Conservation (phyloP, 30 jellyfish, hydroid and myxozoan species). For the Aurelia sp. region DNA sequence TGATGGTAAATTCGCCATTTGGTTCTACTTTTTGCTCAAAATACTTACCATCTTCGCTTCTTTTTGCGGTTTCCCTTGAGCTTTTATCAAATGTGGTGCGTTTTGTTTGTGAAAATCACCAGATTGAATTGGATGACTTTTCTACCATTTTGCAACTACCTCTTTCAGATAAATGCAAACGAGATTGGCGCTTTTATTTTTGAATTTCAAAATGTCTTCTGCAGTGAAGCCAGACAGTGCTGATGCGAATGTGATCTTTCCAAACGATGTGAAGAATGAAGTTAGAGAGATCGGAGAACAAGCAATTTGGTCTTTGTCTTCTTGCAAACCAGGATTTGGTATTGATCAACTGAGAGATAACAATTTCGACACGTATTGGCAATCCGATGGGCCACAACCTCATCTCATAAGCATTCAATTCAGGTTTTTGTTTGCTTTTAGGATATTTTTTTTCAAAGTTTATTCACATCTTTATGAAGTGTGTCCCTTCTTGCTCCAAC, state of each 20-base stretch:
- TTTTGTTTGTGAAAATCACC: not conserved
- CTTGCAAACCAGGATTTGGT: slow-evolving; percentile 98
- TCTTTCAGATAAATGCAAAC: not conserved
- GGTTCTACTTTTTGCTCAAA: too few relatives aligned
- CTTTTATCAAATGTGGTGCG: too few relatives aligned
- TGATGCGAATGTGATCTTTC: slow-evolving; percentile 65
- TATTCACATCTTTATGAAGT: too few relatives aligned
- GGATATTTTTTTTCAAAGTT: too few relatives aligned
- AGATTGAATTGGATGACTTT: not conserved
- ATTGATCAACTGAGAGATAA: slow-evolving; percentile 86
- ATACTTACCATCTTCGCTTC: too few relatives aligned
- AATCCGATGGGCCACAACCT: slow-evolving; percentile 99
- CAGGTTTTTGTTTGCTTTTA: slow-evolving; percentile 15
- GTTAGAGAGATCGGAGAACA: slow-evolving; percentile 93
- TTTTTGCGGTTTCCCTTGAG: too few relatives aligned
- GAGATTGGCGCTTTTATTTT: slow-evolving; percentile 5
- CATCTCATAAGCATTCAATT: slow-evolving; percentile 93
- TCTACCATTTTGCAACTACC: not conserved
- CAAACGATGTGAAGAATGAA: slow-evolving; percentile 67
- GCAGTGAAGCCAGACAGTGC: slow-evolving; percentile 46
- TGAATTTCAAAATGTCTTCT: not conserved
- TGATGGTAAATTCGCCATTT: too few relatives aligned
- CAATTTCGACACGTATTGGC: slow-evolving; percentile 93
- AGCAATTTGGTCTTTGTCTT: slow-evolving; percentile 98
- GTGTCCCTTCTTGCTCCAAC: too few relatives aligned